Evolutionary conservation across 1,140 invertebrate species (phyloP).

Genomic region (Drosophila biarmipes): DNA sequence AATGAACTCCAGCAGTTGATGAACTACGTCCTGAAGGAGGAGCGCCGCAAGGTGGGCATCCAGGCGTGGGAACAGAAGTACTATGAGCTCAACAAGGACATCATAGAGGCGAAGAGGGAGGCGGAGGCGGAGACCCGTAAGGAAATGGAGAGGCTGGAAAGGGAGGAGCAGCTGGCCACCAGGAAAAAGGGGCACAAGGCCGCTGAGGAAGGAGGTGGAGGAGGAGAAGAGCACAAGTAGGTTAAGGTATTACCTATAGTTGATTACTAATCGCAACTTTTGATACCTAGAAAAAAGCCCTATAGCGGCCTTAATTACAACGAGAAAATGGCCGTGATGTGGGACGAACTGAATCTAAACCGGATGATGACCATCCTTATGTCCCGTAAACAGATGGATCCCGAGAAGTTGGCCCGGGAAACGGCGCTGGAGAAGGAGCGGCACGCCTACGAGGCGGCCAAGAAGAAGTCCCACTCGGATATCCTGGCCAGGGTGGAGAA

Average conservation of each 20-base stretch:
- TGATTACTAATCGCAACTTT: neutral
- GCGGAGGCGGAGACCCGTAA: constrained; percentile 66
- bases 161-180: constrained; percentile 44
- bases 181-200: constrained; percentile 42
- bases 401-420: constrained; percentile 72
- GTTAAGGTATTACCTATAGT: neutral
- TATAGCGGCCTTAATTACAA: constrained; percentile 44
- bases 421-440: constrained; percentile 79
- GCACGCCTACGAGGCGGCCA: constrained; percentile 67
- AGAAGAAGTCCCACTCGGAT: constrained; percentile 69
- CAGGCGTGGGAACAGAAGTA: constrained; percentile 77
- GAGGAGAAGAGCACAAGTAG: constrained; percentile 21
- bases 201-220: constrained; percentile 9
- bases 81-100: constrained; percentile 78
- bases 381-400: constrained; percentile 80
- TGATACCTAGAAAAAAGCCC: constrained; percentile 1
- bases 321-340: constrained; percentile 68
- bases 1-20: constrained; percentile 66
- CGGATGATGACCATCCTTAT: constrained; percentile 78
- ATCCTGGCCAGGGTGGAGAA: constrained; percentile 57
- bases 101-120: constrained; percentile 76
- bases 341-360: constrained; percentile 79
- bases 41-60: constrained; percentile 68
- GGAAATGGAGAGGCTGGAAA: constrained; percentile 74
- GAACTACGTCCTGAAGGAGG: constrained; percentile 63